Evolutionary conservation across 2,113 vertebrate species (phyloP).

Genomic region (Campylomormyrus numenius): DNA sequence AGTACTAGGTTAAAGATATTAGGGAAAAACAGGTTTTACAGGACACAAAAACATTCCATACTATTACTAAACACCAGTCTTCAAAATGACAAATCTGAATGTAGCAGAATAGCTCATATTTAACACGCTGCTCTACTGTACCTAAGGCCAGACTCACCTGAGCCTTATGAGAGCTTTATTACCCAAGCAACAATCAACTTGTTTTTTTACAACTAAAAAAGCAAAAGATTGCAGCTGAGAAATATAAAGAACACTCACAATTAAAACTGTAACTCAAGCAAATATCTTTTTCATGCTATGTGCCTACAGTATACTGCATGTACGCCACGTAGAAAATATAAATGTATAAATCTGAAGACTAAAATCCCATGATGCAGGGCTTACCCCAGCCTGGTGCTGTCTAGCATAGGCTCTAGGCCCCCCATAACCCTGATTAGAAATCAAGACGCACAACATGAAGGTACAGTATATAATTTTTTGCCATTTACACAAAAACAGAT

Average conservation of each 20-base stretch:
- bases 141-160: background rate
- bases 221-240: background rate
- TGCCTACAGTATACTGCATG: no score
- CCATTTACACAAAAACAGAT: background rate
- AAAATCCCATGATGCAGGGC: background rate
- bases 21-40: background rate
- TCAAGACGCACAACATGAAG: background rate
- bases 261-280: background rate
- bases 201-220: background rate
- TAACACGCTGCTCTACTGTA: background rate
- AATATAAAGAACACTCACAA: background rate
- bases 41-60: background rate
- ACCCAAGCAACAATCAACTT: no score
- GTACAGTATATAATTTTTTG: background rate
- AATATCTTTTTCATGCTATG: no score
- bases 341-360: no score
- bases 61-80: background rate
- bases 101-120: background rate
- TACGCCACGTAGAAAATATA: no score
- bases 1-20: background rate
- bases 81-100: background rate
- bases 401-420: background rate
- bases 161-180: background rate
- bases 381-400: background rate
- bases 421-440: background rate